Evolutionary conservation across 2,797 vertebrate genomes (phyloP), one percentile per base, ranked within the genome.

Genomic region (Brotogeris chrysoptera): DNA sequence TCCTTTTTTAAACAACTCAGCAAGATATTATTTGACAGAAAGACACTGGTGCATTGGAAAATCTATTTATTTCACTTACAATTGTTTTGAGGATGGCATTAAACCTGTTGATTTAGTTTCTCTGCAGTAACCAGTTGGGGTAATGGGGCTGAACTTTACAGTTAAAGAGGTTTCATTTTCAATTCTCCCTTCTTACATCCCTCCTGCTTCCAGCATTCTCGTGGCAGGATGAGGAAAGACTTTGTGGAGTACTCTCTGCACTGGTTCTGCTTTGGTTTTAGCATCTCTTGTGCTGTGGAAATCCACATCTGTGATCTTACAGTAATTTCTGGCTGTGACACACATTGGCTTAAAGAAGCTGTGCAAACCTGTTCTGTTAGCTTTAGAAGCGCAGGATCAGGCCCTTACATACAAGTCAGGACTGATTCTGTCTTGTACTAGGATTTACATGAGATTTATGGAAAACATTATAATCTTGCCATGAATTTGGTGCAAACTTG

Each of bases 1-100:
- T 90, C 23, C 32, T 74, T 86, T 93, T 87, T 78, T 53, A 50
- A 88, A 72, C 4, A 63, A 59, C 32, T 55, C 65, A 92, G 44
- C 30, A 74, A 91, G 30, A 63, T 18, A 46, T 30, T 72, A 23
- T 59, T 86, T 76, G 17, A 80, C 70, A 91, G 21, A 86, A 10
- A 86, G 34, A 49, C 16, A 23, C 6, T 25, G 16, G 5, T 14
- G 30, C 21, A 28, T 61, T 66, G 27, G 79, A 78, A 87, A 89
- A 87, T 43, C 20, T 55, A 21, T n/a, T 82, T 1, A 20, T 38
- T 89, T 80, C 9, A 65, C 16, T 63, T 84, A n/a, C 0, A 9
- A 1, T 46, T 74, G 30, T 52, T 41, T 8, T 17, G 18, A 15
- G 16, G 4, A 30, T 78, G 38, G 6, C 9, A 70, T 69, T 85